These are phyloP conservation scores for Maniola hyperantus DNA, from an alignment of 2,888 invertebrate genomes.

Conservation along the genomic window DNA sequence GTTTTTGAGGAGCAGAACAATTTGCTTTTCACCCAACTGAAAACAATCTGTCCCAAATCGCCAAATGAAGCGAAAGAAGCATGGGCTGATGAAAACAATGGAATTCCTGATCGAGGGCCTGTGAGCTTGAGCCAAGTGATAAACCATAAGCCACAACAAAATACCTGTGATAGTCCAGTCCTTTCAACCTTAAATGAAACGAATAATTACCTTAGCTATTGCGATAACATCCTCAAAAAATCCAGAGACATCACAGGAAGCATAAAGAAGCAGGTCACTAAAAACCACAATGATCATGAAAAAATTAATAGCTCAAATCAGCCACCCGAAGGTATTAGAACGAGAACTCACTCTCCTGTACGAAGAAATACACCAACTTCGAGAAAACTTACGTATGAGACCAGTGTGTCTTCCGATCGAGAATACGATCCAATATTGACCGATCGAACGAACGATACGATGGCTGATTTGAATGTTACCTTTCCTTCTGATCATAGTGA, in stretches of 20 bases:
- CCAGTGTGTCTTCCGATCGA: slow-evolving; percentile 60
- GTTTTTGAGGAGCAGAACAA: slow-evolving; percentile 86
- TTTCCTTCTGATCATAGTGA: slow-evolving; percentile 72
- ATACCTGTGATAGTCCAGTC: slow-evolving; percentile 49
- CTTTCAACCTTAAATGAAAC: slow-evolving; percentile 62
- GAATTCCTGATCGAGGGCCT: slow-evolving; percentile 56
- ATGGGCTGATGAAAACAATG: slow-evolving; percentile 59
- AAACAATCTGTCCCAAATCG: slow-evolving; percentile 69
- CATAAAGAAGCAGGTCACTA: slow-evolving; percentile 54
- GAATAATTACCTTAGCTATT: slow-evolving; percentile 62
- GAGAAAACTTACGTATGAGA: slow-evolving; percentile 64
- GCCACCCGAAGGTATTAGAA: slow-evolving; percentile 48
- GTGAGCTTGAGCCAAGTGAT: slow-evolving; percentile 75
- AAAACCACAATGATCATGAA: slow-evolving; percentile 22
- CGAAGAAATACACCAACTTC: slow-evolving; percentile 49
- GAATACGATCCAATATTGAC: slow-evolving; percentile 67
- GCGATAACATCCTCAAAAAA: slow-evolving; percentile 63
- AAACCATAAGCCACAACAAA: slow-evolving; percentile 53
- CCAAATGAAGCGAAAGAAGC: slow-evolving; percentile 65
- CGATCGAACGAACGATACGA: slow-evolving; percentile 76
- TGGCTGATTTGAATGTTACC: slow-evolving; percentile 75
- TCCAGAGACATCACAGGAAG: slow-evolving; percentile 65
- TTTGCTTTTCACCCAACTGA: slow-evolving; percentile 77
- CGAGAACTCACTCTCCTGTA: slow-evolving; percentile 58
- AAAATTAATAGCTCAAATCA: slow-evolving; percentile 44